phyloP scores from a whole-genome alignment of 2,797 vertebrate species.

The Gastrophryne carolinensis region DNA sequence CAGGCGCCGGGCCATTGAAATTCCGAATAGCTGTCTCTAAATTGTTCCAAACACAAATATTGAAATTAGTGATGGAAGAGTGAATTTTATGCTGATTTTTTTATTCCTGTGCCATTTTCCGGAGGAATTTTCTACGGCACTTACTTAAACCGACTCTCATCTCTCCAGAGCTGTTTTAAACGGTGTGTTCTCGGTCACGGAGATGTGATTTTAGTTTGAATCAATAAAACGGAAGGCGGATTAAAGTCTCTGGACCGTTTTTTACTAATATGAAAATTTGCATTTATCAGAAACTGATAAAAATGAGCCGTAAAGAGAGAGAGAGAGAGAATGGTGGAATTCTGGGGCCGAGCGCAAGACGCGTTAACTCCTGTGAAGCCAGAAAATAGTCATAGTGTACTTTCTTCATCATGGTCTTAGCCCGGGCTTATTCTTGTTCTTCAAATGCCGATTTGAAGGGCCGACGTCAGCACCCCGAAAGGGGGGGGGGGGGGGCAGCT shows the following conservation, averaged over 20 bases:
- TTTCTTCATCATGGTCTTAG: too few relatives aligned
- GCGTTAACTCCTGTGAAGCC: neutral
- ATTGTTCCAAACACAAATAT: constrained; percentile 38
- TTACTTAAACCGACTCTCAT: constrained; percentile 36
- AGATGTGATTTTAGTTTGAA: constrained; percentile 42
- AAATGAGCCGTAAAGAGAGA: constrained; percentile 35
- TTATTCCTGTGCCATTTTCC: constrained; percentile 27
- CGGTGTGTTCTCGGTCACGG: constrained; percentile 27
- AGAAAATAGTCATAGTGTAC: too few relatives aligned
- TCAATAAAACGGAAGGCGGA: constrained; percentile 34
- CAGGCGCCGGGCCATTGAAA: neutral
- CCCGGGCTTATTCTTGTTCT: too few relatives aligned
- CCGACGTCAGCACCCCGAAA: too few relatives aligned
- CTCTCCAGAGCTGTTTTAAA: constrained; percentile 29
- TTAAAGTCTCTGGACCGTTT: constrained; percentile 36
- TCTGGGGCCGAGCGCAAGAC: neutral
- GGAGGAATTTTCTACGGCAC: constrained; percentile 1
- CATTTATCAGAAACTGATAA: constrained; percentile 42
- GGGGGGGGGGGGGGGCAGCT: too few relatives aligned
- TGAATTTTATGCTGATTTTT: constrained; percentile 28
- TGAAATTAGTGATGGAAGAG: constrained; percentile 45
- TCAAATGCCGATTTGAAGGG: too few relatives aligned
- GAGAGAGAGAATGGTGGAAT: too few relatives aligned
- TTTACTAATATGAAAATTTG: constrained; percentile 42
- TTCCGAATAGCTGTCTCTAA: constrained; percentile 20